A percentile compares a stretch with the other conserved stretches of the same genome.
Conservation (phyloP, 2,888 invertebrate species). For the Stegophylla sp. region DNA sequence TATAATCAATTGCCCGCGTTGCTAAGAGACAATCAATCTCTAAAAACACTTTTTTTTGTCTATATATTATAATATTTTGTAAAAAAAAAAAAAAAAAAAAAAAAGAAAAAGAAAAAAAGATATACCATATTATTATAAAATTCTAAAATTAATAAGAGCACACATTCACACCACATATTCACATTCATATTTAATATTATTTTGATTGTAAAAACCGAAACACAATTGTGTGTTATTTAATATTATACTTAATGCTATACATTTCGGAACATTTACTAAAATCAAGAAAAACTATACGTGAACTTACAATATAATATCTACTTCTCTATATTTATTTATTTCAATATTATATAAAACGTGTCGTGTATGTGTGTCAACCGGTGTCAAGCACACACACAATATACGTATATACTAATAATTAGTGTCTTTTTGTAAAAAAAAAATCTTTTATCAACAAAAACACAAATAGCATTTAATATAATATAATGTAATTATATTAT, state of each 20-base stretch:
- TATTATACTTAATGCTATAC: too few species aligned
- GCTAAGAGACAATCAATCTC: conserved; percentile 59
- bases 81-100: conserved; percentile 43
- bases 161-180: too few species aligned
- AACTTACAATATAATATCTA: not conserved
- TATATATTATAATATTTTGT: conserved; percentile 14
- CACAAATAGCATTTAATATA: conserved; percentile 28
- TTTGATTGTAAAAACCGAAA: too few species aligned
- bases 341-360: not conserved
- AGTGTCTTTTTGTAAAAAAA: conserved; percentile 21
- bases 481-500: not conserved
- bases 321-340: too few species aligned
- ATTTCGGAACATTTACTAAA: not conserved
- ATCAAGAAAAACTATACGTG: not conserved
- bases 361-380: not conserved
- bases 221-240: too few species aligned
- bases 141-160: not conserved
- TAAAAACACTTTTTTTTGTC: conserved; percentile 41
- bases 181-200: too few species aligned
- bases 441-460: conserved; percentile 6
- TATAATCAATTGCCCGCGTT: conserved; percentile 55
- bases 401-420: too few species aligned
- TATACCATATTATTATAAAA: conserved; percentile 20
- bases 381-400: not conserved
- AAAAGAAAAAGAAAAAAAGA: conserved; percentile 20